phyloP scores from a whole-genome alignment of 2,113 vertebrate genomes.

The Pseudolaguvia tuberculata region DNA sequence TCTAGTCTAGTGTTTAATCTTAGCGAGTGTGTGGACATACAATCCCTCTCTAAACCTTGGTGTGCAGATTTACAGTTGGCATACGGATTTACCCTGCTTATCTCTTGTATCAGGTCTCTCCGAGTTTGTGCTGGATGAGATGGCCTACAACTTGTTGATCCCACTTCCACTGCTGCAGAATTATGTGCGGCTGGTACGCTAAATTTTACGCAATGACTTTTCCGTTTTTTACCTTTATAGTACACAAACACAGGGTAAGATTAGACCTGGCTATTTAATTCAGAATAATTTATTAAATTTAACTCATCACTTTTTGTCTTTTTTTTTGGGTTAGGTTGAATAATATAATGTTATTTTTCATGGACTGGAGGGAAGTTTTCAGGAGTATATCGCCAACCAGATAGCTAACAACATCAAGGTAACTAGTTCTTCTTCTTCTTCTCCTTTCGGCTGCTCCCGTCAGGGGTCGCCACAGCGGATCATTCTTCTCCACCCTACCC shows the following conservation, averaged over 20 bases:
- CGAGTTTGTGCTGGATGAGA: conserved; percentile 83
- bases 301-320: neutral
- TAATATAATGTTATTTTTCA: conserved; percentile 94
- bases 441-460: too few relatives aligned
- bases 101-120: conserved; percentile 73
- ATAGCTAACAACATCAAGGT: conserved; percentile 84
- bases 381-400: conserved; percentile 80
- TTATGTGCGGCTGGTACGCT: conserved; percentile 86
- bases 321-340: conserved; percentile 74
- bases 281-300: neutral
- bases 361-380: conserved; percentile 89
- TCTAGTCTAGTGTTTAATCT: neutral
- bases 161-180: conserved; percentile 87
- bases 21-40: neutral
- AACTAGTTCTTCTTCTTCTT: too few relatives aligned
- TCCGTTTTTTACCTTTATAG: conserved; percentile 6
- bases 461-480: too few relatives aligned
- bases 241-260: too few relatives aligned
- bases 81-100: conserved; percentile 23
- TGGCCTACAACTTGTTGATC: conserved; percentile 83
- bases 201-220: neutral
- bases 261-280: neutral
- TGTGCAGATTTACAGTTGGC: conserved; percentile 3
- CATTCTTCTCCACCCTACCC: too few relatives aligned
- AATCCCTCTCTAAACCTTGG: conserved; percentile 8